Percentiles rank a stretch among this genome's conserved stretches.
phyloP scores from a whole-genome alignment of 2,888 invertebrate genomes.

The Pristionchus maxplancki region DNA sequence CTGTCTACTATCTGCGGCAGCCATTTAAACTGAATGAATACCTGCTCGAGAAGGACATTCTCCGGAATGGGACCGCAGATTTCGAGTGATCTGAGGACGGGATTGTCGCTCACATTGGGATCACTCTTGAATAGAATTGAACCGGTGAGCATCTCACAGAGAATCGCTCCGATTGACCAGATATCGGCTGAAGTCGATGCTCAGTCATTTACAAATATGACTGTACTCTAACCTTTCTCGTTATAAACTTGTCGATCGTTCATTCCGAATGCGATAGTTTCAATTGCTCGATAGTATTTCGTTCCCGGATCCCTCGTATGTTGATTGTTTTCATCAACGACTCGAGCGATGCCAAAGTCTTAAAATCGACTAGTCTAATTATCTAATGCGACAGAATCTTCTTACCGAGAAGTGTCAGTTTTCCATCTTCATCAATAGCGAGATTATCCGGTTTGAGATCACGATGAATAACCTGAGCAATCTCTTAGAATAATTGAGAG shows the following conservation, averaged over 20 bases:
- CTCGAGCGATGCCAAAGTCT: constrained; percentile 7
- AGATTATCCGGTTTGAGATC: too few species aligned
- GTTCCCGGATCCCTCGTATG: background rate
- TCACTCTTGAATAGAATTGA: background rate
- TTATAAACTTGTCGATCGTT: background rate
- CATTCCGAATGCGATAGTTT: background rate
- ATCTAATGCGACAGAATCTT: too few species aligned
- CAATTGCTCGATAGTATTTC: background rate
- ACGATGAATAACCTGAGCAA: too few species aligned
- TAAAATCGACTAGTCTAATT: background rate
- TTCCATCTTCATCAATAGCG: too few species aligned
- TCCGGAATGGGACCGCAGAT: constrained; percentile 16
- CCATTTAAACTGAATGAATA: too few species aligned
- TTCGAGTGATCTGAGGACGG: background rate
- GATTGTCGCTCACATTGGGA: background rate
- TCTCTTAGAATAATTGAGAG: too few species aligned
- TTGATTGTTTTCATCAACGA: background rate
- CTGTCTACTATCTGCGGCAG: too few species aligned
- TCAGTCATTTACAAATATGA: background rate
- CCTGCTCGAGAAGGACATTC: too few species aligned
- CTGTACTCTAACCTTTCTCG: background rate
- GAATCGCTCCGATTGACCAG: constrained; percentile 11
- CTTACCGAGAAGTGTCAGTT: too few species aligned
- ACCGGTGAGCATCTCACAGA: background rate
- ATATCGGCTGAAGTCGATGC: background rate